These are phyloP conservation scores for Uloborus diversus DNA, from an alignment of 1,140 invertebrate species.

Conservation along the genomic window DNA sequence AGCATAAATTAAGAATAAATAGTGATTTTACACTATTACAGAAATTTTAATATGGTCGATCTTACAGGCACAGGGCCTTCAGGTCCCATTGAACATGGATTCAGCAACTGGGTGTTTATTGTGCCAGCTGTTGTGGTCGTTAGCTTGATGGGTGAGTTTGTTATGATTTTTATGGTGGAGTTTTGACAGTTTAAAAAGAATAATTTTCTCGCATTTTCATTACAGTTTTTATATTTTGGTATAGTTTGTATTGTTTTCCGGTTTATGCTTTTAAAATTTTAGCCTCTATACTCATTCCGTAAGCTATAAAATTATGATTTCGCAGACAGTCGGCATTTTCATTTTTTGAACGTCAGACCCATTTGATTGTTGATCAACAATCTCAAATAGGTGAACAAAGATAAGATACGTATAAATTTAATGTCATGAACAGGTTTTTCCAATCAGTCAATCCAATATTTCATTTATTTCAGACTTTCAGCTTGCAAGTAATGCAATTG, in stretches of 20 bases:
- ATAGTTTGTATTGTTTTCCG: neutral
- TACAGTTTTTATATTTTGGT: neutral
- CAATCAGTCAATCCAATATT: no score
- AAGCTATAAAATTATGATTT: neutral
- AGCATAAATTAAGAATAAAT: no score
- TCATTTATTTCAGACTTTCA: no score
- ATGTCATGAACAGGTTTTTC: no score
- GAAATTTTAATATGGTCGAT: conserved; percentile 72
- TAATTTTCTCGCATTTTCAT: no score
- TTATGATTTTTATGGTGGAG: neutral
- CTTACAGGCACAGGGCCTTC: conserved; percentile 72
- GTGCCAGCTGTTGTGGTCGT: conserved; percentile 78
- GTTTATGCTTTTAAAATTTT: neutral
- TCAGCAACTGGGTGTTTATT: conserved; percentile 81
- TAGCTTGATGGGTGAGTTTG: conserved; percentile 73
- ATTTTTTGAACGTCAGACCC: neutral
- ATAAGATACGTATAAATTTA: no score
- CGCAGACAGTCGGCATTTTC: neutral
- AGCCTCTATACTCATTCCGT: neutral
- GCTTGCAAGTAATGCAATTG: no score
- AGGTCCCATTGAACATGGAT: conserved; percentile 79
- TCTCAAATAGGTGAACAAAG: no score
- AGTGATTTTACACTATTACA: no score
- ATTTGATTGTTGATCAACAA: no score
- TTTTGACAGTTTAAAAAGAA: neutral